Evolutionary conservation across 2,888 invertebrate genomes (phyloP).

Genomic region (Agrypnus murinus): DNA sequence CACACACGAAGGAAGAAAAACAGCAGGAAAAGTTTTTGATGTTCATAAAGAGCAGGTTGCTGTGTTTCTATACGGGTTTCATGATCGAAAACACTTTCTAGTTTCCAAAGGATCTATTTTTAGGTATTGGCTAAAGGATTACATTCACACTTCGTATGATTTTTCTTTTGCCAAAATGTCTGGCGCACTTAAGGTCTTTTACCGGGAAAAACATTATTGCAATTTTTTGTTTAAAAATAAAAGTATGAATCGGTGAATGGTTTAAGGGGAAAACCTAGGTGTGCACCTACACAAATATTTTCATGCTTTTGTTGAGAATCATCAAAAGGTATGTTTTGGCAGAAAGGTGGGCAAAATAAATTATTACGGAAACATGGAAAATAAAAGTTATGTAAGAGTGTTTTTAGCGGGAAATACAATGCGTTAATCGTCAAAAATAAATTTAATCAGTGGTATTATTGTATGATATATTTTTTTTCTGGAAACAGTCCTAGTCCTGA

Average conservation of each 20-base stretch:
- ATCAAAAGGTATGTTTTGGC: too few species aligned
- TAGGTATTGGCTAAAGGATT: conserved; percentile 33
- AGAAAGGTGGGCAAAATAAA: too few species aligned
- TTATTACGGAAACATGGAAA: too few species aligned
- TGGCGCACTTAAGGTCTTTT: conserved; percentile 35
- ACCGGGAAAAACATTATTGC: conserved; percentile 17
- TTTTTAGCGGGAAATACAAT: too few species aligned
- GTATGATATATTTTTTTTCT: too few species aligned
- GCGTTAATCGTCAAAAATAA: too few species aligned
- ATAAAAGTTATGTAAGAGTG: too few species aligned
- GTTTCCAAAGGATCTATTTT: conserved; percentile 29
- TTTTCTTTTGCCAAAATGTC: conserved; percentile 43
- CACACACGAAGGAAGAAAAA: background rate
- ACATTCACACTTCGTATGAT: conserved; percentile 8
- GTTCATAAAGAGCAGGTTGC: conserved; percentile 5
- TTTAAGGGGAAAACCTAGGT: conserved; percentile 22
- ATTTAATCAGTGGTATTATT: too few species aligned
- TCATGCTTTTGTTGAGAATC: background rate
- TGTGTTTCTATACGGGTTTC: conserved; percentile 24
- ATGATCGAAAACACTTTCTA: conserved; percentile 21
- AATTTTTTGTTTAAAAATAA: conserved; percentile 7
- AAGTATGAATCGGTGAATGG: conserved; percentile 3
- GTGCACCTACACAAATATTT: conserved; percentile 4
- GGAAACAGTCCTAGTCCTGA: background rate
- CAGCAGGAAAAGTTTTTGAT: conserved; percentile 23